These are phyloP conservation scores for Mastomys natalensis DNA, from an alignment of 2,113 vertebrate genomes.

Conservation along the genomic window DNA sequence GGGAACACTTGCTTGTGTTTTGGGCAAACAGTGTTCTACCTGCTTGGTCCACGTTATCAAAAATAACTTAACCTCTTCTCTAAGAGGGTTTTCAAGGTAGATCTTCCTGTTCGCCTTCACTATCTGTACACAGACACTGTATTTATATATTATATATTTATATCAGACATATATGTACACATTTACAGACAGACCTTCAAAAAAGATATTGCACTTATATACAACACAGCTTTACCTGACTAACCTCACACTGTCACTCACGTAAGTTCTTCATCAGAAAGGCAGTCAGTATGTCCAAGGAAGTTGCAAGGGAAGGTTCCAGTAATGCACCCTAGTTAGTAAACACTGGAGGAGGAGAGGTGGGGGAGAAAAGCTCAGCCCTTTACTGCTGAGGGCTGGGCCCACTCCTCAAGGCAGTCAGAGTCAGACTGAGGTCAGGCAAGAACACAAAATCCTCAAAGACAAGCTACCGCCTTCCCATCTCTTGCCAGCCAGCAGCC, in stretches of 20 bases:
- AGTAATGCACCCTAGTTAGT: slow-evolving; percentile 69
- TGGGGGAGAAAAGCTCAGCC: background rate
- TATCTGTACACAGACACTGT: slow-evolving; percentile 81
- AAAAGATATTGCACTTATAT: slow-evolving; percentile 89
- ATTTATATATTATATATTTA: slow-evolving; percentile 84
- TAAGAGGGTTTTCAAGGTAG: slow-evolving; percentile 73
- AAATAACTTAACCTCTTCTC: slow-evolving; percentile 77
- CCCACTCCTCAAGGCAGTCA: background rate
- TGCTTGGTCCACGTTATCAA: slow-evolving; percentile 61
- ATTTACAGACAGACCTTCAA: slow-evolving; percentile 88
- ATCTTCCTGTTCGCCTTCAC: slow-evolving; percentile 72
- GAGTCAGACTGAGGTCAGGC: background rate
- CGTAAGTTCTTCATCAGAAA: slow-evolving; percentile 84
- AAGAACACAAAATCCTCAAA: background rate
- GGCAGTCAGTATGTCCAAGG: slow-evolving; percentile 75
- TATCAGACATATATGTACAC: slow-evolving; percentile 88
- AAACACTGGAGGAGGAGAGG: slow-evolving; percentile 50
- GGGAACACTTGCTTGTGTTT: background rate
- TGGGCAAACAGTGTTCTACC: background rate
- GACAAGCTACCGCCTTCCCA: background rate
- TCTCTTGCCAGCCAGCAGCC: background rate
- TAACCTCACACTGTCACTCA: slow-evolving; percentile 77
- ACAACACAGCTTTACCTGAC: slow-evolving; percentile 84
- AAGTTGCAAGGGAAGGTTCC: slow-evolving; percentile 70
- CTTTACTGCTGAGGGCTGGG: background rate